Conservation (phyloP, 92 coral and sea anemone genomes). For the Epizoanthus stellaris region DNA sequence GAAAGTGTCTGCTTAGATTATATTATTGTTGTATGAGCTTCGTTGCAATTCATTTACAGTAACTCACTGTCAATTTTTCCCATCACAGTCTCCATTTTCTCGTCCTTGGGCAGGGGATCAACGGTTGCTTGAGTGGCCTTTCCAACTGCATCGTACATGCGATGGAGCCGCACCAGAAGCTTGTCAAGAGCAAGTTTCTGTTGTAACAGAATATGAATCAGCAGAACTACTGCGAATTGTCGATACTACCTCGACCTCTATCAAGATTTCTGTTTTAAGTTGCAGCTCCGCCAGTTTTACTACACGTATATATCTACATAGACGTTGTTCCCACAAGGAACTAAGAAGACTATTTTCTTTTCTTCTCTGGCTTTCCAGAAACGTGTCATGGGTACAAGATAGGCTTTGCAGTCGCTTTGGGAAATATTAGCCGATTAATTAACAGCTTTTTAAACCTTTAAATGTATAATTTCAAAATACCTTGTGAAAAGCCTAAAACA, state of each 20-base stretch:
- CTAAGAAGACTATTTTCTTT: too few relatives aligned
- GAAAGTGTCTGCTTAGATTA: neutral
- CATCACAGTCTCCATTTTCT: constrained; percentile 86
- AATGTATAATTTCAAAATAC: too few relatives aligned
- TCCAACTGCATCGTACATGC: constrained; percentile 92
- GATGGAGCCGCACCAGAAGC: constrained; percentile 89
- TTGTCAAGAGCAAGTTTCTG: constrained; percentile 97
- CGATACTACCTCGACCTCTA: neutral
- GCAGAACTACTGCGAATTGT: neutral
- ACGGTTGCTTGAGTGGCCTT: constrained; percentile 93
- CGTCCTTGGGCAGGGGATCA: constrained; percentile 83
- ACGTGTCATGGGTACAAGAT: too few relatives aligned
- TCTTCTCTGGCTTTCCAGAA: too few relatives aligned
- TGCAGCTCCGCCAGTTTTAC: neutral
- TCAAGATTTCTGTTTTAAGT: neutral
- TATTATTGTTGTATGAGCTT: neutral
- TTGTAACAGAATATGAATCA: neutral
- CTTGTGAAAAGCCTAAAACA: too few relatives aligned
- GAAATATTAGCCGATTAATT: too few relatives aligned
- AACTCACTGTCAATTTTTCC: constrained; percentile 80
- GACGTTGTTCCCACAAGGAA: too few relatives aligned
- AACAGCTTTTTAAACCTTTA: too few relatives aligned
- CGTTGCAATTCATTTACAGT: too few relatives aligned
- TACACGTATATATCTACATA: neutral
- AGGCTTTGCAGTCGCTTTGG: too few relatives aligned